Evolutionary conservation across 2,888 invertebrate genomes (phyloP), one percentile per base, ranked within the genome.

Genomic region (Frankliniella intonsa): DNA sequence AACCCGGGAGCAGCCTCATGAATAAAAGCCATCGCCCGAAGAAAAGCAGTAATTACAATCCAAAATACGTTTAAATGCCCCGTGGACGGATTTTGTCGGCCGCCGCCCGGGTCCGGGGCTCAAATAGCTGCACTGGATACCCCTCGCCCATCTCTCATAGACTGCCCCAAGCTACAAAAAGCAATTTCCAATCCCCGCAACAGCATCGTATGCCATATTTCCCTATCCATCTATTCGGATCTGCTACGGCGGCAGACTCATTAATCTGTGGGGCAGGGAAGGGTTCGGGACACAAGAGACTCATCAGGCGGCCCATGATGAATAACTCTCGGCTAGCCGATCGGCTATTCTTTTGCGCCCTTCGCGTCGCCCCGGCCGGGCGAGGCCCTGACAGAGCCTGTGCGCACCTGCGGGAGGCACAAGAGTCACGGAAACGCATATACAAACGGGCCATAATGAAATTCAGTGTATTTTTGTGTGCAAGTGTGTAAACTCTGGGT

Each of bases 281-380:
- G 69, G 69, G 69, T 76, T 76, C 69, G 69, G 69, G 69, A 76
- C 55, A 55, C 69, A 76, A 76, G 69, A 12, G 69, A 76, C 69
- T 76, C 69, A 76, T 76, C 69, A 76, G 69, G 11, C 69, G 19
- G 11, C 17, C 62, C 62, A n/a, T 62, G 62, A 62, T 62, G 62
- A n/a, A 62, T 62, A 62, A 17, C 62, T 62, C 11, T 17, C 38
- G 38, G 38, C 38, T 5, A 38, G 38, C 38, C 38, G 38, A 38
- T 38, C 38, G 62, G 22, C 69, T 25, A 25, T 25, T 22, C 69
- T 25, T 10, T 76, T 25, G 69, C 69, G 25, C 69, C 69, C 55
- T 55, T 55, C 55, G 55, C 55, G 19, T 12, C 14, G 17, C 55
- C 14, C 55, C 17, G 55, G 17, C 55, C 55, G 55, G 12, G 55